phyloP scores from a whole-genome alignment of 2,797 vertebrate genomes.

The Brachyalestes nurse region DNA sequence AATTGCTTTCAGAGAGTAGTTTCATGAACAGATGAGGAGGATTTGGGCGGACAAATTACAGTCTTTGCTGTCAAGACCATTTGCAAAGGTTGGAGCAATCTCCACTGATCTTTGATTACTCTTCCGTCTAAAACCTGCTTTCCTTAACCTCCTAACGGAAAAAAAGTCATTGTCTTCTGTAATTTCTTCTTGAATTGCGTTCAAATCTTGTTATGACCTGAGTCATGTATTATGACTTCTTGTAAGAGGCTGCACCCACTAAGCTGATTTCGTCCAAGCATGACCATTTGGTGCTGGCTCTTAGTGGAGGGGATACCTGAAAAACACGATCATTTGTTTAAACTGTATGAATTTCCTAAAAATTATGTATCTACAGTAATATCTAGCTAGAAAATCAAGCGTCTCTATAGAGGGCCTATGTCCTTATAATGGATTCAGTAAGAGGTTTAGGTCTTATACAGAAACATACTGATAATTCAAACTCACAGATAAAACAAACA shows the following conservation, averaged over 20 bases:
- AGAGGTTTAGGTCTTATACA: too few relatives aligned
- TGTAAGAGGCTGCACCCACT: not conserved
- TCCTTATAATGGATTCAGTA: too few relatives aligned
- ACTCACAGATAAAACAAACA: too few relatives aligned
- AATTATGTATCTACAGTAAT: too few relatives aligned
- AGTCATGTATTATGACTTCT: not conserved
- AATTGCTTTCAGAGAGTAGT: not conserved
- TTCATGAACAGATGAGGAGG: constrained; percentile 29
- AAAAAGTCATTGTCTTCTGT: not conserved
- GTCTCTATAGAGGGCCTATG: too few relatives aligned
- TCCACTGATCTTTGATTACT: not conserved
- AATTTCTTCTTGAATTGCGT: not conserved
- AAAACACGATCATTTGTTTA: too few relatives aligned
- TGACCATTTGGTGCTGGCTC: too few relatives aligned
- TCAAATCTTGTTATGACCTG: not conserved
- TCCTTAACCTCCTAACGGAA: not conserved
- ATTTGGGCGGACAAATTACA: not conserved
- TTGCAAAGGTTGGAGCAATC: not conserved
- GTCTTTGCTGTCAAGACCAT: not conserved
- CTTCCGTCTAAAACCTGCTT: not conserved
- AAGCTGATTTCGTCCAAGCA: too few relatives aligned
- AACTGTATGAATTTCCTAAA: too few relatives aligned
- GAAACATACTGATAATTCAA: too few relatives aligned
- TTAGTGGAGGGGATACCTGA: too few relatives aligned
- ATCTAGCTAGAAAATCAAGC: too few relatives aligned